A percentile compares a stretch with the other conserved stretches of the same genome.
phyloP scores from a whole-genome alignment of 2,797 vertebrate species.

The Gobionotothen gibberifrons region DNA sequence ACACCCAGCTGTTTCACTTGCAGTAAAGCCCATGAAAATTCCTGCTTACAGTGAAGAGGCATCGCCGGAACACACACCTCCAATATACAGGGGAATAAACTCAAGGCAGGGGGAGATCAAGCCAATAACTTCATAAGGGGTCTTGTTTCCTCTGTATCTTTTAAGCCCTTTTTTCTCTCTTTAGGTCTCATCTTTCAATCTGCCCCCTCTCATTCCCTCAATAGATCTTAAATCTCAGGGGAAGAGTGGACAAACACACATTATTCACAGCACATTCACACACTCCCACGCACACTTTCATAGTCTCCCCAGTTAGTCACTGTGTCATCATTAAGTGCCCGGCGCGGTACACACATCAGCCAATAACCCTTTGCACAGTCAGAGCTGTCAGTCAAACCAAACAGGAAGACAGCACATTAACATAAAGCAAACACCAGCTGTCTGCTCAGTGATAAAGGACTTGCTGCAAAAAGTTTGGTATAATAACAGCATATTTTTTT shows the following conservation, averaged over 20 bases:
- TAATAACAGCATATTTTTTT: conserved; percentile 7
- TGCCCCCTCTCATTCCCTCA: conserved; percentile 21
- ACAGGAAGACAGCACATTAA: conserved; percentile 41
- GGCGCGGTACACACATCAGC: conserved; percentile 52
- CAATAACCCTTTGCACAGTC: conserved; percentile 61
- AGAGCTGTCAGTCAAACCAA: conserved; percentile 64
- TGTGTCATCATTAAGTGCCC: conserved; percentile 52
- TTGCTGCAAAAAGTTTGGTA: neutral
- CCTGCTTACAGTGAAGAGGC: conserved; percentile 43
- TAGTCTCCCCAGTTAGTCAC: conserved; percentile 35
- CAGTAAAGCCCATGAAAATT: conserved; percentile 63
- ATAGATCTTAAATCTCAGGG: conserved; percentile 33
- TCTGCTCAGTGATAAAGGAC: conserved; percentile 3
- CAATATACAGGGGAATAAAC: conserved; percentile 20
- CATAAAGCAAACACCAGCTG: conserved; percentile 40
- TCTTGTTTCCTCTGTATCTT: conserved; percentile 29
- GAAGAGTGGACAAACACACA: conserved; percentile 25
- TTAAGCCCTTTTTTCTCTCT: conserved; percentile 25
- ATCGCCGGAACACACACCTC: neutral
- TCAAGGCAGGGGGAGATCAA: conserved; percentile 29
- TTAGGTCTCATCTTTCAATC: conserved; percentile 34
- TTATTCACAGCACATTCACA: conserved; percentile 34
- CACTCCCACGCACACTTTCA: conserved; percentile 25
- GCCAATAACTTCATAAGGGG: conserved; percentile 32
- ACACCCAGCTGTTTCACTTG: conserved; percentile 59